Evolutionary conservation across 2,888 invertebrate genomes (phyloP).

Genomic region (Drosophila macrospina): DNA sequence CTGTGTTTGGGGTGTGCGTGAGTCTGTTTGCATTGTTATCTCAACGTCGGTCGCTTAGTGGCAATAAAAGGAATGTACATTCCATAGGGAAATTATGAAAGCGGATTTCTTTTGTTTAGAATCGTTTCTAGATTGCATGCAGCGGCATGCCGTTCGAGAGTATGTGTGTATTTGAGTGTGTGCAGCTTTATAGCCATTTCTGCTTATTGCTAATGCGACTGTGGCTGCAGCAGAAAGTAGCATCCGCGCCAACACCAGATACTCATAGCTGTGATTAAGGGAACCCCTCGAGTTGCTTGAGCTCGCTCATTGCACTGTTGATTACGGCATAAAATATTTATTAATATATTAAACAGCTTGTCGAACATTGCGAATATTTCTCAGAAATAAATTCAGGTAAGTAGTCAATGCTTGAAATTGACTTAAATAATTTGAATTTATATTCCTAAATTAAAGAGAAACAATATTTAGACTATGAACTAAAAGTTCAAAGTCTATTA

Average conservation of each 20-base stretch:
- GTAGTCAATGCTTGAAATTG: background rate
- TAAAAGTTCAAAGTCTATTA: too few species aligned
- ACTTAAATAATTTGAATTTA: too few species aligned
- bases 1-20: conserved; percentile 20
- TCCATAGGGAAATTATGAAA: conserved; percentile 81
- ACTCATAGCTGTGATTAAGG: conserved; percentile 39
- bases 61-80: conserved; percentile 82
- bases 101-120: conserved; percentile 82
- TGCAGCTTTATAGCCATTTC: conserved; percentile 66
- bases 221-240: conserved; percentile 50
- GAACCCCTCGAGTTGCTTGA: conserved; percentile 26
- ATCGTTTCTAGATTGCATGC: conserved; percentile 80
- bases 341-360: conserved; percentile 24
- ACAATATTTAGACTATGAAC: too few species aligned
- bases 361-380: background rate
- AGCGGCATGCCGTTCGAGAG: conserved; percentile 24
- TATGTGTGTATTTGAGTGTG: conserved; percentile 35
- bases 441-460: too few species aligned
- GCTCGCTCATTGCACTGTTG: conserved; percentile 51
- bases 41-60: conserved; percentile 79
- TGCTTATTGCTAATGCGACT: conserved; percentile 77
- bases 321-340: conserved; percentile 68
- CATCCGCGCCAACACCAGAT: conserved; percentile 43
- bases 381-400: background rate
- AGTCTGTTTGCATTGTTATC: conserved; percentile 77